Percentiles rank a stretch among this genome's conserved stretches.
Conservation (phyloP, 2,113 vertebrate species). For the Thamnaconus septentrionalis region DNA sequence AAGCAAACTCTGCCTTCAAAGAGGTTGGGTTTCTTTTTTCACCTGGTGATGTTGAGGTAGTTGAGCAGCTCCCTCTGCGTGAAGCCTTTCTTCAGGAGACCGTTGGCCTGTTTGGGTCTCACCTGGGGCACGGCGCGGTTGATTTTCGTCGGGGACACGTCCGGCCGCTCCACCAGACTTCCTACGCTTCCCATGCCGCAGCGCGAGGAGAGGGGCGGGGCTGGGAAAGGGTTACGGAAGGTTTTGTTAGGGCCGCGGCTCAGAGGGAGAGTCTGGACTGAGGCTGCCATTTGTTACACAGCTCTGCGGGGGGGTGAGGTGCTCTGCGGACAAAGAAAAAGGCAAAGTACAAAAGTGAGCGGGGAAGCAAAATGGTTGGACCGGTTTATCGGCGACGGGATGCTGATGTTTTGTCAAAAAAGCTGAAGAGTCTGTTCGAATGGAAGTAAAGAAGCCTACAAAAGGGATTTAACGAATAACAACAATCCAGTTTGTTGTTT, state of each 20-base stretch:
- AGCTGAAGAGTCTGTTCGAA: too few species aligned
- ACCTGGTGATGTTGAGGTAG: constrained; percentile 90
- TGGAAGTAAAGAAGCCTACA: too few species aligned
- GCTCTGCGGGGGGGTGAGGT: constrained; percentile 62
- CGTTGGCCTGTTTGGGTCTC: constrained; percentile 83
- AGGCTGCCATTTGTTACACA: constrained; percentile 92
- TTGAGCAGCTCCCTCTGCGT: constrained; percentile 90
- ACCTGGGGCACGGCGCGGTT: constrained; percentile 78
- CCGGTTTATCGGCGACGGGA: too few species aligned
- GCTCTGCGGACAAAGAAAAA: constrained; percentile 68
- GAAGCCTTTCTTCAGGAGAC: constrained; percentile 87
- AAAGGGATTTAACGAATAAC: too few species aligned
- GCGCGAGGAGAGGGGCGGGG: constrained; percentile 63
- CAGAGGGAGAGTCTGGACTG: constrained; percentile 84
- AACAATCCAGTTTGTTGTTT: too few species aligned
- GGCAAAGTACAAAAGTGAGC: constrained; percentile 20
- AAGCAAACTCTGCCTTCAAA: too few species aligned
- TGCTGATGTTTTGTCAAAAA: too few species aligned
- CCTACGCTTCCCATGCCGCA: constrained; percentile 95
- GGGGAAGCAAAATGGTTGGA: background rate
- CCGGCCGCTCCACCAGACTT: constrained; percentile 92
- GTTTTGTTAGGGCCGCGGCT: constrained; percentile 80
- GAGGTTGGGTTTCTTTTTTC: background rate
- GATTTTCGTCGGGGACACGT: constrained; percentile 79
- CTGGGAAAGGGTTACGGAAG: constrained; percentile 69